Conservation (phyloP, 2,113 vertebrate genomes). For the Rhineura floridana region DNA sequence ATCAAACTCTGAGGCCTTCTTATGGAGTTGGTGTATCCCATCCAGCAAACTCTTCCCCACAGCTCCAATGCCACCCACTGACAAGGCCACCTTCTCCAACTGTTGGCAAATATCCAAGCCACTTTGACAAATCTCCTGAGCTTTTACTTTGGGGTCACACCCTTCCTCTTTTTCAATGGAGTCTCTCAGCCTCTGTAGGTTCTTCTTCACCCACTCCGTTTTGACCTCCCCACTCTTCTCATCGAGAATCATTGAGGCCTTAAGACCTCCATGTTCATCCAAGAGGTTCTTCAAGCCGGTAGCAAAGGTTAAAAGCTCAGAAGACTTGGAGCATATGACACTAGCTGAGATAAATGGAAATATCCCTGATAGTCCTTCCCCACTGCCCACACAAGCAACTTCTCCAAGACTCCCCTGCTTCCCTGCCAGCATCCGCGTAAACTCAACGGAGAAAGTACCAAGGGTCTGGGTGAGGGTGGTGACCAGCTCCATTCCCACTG, state of each 20-base stretch:
- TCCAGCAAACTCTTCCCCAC: neutral
- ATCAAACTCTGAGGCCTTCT: constrained; percentile 20
- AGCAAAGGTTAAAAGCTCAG: neutral
- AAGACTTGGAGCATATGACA: constrained; percentile 31
- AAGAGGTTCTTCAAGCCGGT: constrained; percentile 8
- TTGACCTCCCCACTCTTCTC: neutral
- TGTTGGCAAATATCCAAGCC: constrained; percentile 10
- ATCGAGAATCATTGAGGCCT: neutral
- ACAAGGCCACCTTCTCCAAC: neutral
- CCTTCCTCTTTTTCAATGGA: neutral
- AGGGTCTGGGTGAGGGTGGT: neutral
- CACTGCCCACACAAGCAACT: rapidly evolving
- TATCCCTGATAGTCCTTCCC: constrained; percentile 3
- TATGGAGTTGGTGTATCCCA: neutral
- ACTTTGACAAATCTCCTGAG: constrained; percentile 3
- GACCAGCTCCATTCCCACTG: constrained; percentile 43
- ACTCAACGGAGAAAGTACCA: neutral
- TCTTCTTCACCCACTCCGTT: constrained; percentile 7
- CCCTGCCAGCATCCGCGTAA: constrained; percentile 1
- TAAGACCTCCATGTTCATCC: neutral
- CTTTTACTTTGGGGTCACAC: constrained; percentile 5
- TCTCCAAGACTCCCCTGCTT: neutral
- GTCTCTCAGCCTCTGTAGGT: neutral
- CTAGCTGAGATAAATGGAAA: neutral
- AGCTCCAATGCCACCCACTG: constrained; percentile 27